Evolutionary conservation across 2,797 vertebrate genomes (phyloP).

Genomic region (Chaunax sp.): DNA sequence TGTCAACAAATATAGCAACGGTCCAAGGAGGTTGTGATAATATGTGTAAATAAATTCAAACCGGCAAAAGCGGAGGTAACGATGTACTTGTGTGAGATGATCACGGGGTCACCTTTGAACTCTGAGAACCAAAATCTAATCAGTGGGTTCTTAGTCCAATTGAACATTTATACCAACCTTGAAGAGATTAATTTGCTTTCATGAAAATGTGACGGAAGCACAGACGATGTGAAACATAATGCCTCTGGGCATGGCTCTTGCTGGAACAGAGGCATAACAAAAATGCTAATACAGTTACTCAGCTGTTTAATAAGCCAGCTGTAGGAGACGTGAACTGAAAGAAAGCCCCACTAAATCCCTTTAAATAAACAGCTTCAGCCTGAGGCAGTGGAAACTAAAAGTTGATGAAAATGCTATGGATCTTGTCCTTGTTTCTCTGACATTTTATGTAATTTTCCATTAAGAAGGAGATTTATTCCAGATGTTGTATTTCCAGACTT

Average conservation of each 20-base stretch:
- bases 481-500: slow-evolving; percentile 27
- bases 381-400: slow-evolving; percentile 41
- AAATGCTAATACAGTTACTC: slow-evolving; percentile 71
- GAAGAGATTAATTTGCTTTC: background rate
- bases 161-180: background rate
- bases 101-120: no score
- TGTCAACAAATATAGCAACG: no score
- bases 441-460: slow-evolving; percentile 49
- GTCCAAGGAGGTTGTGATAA: no score
- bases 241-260: slow-evolving; percentile 1
- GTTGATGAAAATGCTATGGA: slow-evolving; percentile 52
- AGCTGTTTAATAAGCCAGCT: slow-evolving; percentile 73
- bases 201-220: background rate
- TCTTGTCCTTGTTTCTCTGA: slow-evolving; percentile 48
- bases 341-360: slow-evolving; percentile 64
- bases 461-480: slow-evolving; percentile 34
- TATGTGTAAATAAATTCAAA: no score
- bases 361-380: slow-evolving; percentile 43
- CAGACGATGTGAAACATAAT: background rate
- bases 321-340: slow-evolving; percentile 65
- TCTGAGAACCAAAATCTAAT: no score
- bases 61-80: no score
- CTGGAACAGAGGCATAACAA: slow-evolving; percentile 19
- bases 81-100: no score
- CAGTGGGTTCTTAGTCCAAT: no score